phyloP scores from a whole-genome alignment of 2,888 invertebrate species.

The Leptopterna dolabrata region DNA sequence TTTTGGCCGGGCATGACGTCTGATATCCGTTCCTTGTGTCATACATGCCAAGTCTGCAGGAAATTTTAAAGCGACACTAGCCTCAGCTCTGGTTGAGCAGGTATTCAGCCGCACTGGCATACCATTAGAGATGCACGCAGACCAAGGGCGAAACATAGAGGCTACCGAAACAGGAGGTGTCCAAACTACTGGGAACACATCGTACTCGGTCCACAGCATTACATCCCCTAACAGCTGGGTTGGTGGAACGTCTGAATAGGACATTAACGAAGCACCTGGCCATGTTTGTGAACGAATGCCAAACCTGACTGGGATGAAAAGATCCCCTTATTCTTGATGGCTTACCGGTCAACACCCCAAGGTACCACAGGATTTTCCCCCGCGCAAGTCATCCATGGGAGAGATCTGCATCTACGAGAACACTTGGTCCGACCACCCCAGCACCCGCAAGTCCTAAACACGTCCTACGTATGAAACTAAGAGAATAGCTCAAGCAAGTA shows the following conservation, averaged over 20 bases:
- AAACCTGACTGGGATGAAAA: constrained; percentile 14
- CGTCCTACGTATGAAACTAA: too few relatives aligned
- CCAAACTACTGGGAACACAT: neutral
- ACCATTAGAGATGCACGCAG: neutral
- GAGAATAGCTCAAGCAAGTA: too few relatives aligned
- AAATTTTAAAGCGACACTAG: neutral
- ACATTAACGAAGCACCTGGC: neutral
- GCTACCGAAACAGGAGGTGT: neutral
- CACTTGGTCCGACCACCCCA: too few relatives aligned
- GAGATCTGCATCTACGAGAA: too few relatives aligned
- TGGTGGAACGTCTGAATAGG: neutral
- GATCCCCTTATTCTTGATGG: too few relatives aligned
- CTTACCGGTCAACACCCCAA: too few relatives aligned
- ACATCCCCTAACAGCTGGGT: neutral
- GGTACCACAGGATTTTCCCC: too few relatives aligned
- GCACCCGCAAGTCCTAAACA: too few relatives aligned
- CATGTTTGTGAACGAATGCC: neutral
- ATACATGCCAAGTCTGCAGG: too few relatives aligned
- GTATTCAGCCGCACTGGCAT: neutral
- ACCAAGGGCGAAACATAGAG: constrained; percentile 15
- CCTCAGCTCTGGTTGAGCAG: neutral
- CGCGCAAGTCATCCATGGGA: too few relatives aligned
- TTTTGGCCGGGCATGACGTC: too few relatives aligned
- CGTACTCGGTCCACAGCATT: neutral
- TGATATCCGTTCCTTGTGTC: too few relatives aligned